Conservation (phyloP, 2,888 invertebrate genomes). For the Aleiodes alternator region DNA sequence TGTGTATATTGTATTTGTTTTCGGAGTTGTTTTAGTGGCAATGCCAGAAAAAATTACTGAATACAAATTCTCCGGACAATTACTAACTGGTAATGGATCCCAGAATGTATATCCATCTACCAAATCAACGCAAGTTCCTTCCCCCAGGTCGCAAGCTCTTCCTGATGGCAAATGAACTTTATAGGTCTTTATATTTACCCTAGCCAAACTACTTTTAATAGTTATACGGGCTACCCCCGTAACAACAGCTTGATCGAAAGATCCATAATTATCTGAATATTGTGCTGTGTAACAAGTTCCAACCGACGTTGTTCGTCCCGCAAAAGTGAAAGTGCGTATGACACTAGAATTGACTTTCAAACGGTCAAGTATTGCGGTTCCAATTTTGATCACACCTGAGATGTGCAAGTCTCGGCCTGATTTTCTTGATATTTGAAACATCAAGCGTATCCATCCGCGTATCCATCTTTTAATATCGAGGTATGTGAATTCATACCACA, state of each 20-base stretch:
- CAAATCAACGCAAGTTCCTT: conserved; percentile 37
- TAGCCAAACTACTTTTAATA: conserved; percentile 25
- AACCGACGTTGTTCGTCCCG: conserved; percentile 32
- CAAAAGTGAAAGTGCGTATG: conserved; percentile 32
- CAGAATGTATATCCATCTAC: conserved; percentile 25
- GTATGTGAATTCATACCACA: too few relatives aligned
- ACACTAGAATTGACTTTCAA: conserved; percentile 23
- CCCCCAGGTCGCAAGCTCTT: conserved; percentile 23
- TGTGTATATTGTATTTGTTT: conserved; percentile 26
- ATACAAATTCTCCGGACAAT: conserved; percentile 43
- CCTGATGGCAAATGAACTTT: conserved; percentile 44
- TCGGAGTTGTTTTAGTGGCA: background rate
- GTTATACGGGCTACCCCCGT: conserved; percentile 43
- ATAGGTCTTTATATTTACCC: conserved; percentile 36
- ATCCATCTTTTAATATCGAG: too few relatives aligned
- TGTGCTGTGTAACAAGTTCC: conserved; percentile 38
- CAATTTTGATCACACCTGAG: background rate
- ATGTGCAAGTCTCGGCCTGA: too few relatives aligned
- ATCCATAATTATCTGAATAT: conserved; percentile 47
- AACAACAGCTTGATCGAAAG: conserved; percentile 47
- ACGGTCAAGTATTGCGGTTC: background rate
- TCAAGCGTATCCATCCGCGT: too few relatives aligned
- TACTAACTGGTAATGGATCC: conserved; percentile 27
- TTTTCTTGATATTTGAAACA: too few relatives aligned
- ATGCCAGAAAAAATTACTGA: conserved; percentile 44